Evolutionary conservation across 2,797 vertebrate genomes (phyloP).

Genomic region (Pseudochromis fuscus): DNA sequence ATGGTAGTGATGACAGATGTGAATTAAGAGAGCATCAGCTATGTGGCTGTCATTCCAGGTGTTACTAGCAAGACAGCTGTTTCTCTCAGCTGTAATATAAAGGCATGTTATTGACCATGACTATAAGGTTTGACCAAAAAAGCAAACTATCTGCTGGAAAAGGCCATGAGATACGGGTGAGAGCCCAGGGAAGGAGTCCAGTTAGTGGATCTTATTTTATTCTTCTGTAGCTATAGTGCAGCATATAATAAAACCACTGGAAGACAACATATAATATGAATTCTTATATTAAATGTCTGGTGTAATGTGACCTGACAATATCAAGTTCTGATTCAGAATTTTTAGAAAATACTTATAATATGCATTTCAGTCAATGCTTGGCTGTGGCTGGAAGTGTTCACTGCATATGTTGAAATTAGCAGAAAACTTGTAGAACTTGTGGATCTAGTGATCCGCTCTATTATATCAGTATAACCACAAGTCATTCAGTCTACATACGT

Average conservation of each 20-base stretch:
- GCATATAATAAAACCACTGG: neutral
- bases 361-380: too few relatives aligned
- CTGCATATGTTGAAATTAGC: neutral
- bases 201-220: too few relatives aligned
- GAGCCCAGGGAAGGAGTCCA: neutral
- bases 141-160: neutral
- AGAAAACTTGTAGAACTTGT: too few relatives aligned
- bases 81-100: neutral
- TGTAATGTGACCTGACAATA: neutral
- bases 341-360: too few relatives aligned
- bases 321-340: too few relatives aligned
- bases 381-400: too few relatives aligned
- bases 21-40: neutral
- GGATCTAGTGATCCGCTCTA: neutral
- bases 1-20: neutral
- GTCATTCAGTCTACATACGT: neutral
- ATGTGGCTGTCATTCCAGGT: neutral
- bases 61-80: neutral
- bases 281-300: neutral
- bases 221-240: too few relatives aligned
- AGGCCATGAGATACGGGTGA: neutral
- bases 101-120: neutral
- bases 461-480: neutral
- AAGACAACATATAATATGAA: too few relatives aligned
- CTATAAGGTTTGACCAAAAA: neutral